A percentile compares a stretch with the other conserved stretches of the same genome.
These are phyloP conservation scores for Parelbella ahira DNA, from an alignment of 2,888 invertebrate genomes.

Conservation along the genomic window DNA sequence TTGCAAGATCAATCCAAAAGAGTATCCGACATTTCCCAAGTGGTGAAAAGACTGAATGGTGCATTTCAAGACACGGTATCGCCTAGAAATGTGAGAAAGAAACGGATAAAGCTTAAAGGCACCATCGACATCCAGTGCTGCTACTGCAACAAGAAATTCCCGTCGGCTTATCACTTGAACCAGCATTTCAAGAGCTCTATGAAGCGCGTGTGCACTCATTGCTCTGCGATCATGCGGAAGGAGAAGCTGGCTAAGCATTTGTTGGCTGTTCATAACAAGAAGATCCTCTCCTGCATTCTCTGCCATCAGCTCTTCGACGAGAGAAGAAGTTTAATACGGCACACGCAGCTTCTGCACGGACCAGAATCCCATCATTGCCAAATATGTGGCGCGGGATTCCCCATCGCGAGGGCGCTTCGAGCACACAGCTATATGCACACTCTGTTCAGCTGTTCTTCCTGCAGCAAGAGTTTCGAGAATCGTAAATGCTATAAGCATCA, in stretches of 20 bases:
- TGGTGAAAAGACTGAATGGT: constrained; percentile 37
- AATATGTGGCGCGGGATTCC: constrained; percentile 49
- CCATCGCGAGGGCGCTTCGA: constrained; percentile 46
- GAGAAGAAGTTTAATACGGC: constrained; percentile 31
- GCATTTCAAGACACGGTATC: neutral
- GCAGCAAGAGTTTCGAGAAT: constrained; percentile 54
- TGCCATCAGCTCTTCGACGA: constrained; percentile 49
- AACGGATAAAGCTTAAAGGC: constrained; percentile 13
- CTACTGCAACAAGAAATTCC: constrained; percentile 49
- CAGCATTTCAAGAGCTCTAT: constrained; percentile 48
- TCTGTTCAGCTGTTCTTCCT: constrained; percentile 50
- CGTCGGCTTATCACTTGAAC: constrained; percentile 41
- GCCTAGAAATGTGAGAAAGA: constrained; percentile 8
- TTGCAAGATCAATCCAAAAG: constrained; percentile 26
- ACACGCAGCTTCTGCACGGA: constrained; percentile 39
- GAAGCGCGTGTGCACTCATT: constrained; percentile 46
- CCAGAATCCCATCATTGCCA: constrained; percentile 39
- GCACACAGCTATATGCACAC: constrained; percentile 56
- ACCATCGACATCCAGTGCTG: constrained; percentile 36
- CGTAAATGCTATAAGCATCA: constrained; percentile 56
- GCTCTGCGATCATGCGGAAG: constrained; percentile 43
- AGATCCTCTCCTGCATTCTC: constrained; percentile 37
- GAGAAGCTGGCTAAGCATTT: constrained; percentile 48
- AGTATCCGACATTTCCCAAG: constrained; percentile 31
- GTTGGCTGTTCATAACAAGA: constrained; percentile 35